Evolutionary conservation across 2,113 vertebrate species (phyloP).

Genomic region (Butastur rufipennis): DNA sequence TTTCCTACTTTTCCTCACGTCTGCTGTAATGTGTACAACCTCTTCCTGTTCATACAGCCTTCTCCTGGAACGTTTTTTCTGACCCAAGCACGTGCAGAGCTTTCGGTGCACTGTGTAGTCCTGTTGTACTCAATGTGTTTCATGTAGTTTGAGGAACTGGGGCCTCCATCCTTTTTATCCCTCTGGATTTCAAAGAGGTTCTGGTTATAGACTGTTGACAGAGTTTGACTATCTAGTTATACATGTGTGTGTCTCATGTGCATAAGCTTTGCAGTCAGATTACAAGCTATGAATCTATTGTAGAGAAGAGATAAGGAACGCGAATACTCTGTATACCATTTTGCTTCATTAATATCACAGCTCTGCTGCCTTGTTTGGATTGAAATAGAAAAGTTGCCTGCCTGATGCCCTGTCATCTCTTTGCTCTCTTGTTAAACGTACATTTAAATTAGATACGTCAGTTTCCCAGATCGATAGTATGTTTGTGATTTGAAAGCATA

Average conservation of each 20-base stretch:
- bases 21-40: not conserved
- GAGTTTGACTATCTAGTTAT: not conserved
- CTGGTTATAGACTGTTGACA: not conserved
- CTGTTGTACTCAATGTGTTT: not conserved
- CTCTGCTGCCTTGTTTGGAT: not conserved
- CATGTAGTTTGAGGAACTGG: not conserved
- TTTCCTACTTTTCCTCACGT: not conserved
- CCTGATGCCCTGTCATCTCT: not conserved
- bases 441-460: not conserved
- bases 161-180: not conserved
- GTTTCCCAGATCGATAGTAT: not conserved
- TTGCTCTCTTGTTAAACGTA: not conserved
- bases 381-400: not conserved
- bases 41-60: not conserved
- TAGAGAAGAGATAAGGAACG: not conserved
- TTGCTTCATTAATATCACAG: not conserved
- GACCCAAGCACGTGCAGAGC: not conserved
- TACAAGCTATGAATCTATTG: not conserved
- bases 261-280: not conserved
- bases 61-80: not conserved
- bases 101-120: not conserved
- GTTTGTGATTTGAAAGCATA: not conserved
- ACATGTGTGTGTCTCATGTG: not conserved
- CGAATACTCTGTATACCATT: not conserved
- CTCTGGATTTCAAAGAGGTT: not conserved